These are phyloP conservation scores for Alexandromys oeconomus DNA, from an alignment of 2,797 vertebrate genomes.

Conservation along the genomic window DNA sequence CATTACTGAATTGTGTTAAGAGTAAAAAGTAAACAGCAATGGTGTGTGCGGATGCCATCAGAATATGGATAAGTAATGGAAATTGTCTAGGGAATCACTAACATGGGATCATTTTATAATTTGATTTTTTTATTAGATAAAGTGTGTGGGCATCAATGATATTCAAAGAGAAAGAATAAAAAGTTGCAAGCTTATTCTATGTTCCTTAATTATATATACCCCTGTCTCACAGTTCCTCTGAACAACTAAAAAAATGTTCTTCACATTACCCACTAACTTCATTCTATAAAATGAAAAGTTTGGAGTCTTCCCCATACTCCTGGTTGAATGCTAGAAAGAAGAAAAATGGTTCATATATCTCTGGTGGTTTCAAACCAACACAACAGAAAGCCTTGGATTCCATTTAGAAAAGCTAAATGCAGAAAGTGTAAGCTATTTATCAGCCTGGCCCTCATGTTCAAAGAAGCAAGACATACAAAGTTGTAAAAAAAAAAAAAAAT, in stretches of 20 bases:
- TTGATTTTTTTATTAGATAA: conserved; percentile 46
- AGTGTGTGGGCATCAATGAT: not conserved
- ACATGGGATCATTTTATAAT: conserved; percentile 61
- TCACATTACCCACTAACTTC: conserved; percentile 20
- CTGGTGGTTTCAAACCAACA: conserved; percentile 32
- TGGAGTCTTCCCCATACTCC: not conserved
- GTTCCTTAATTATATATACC: not conserved
- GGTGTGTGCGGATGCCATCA: not conserved
- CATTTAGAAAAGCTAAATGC: conserved; percentile 68
- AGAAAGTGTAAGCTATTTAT: conserved; percentile 73
- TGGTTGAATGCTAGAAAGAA: conserved; percentile 38
- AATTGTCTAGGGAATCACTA: conserved; percentile 45
- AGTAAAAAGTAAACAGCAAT: conserved; percentile 57
- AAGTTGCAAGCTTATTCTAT: not conserved
- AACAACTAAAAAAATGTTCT: conserved; percentile 54
- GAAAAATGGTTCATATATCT: conserved; percentile 77
- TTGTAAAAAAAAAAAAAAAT: not conserved
- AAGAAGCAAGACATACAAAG: not conserved
- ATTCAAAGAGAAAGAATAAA: conserved; percentile 30
- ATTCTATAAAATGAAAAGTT: conserved; percentile 37
- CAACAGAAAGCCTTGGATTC: conserved; percentile 44
- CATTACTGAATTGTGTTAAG: conserved; percentile 15
- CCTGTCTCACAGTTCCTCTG: not conserved
- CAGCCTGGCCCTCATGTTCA: conserved; percentile 51
- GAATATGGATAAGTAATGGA: conserved; percentile 14